Percentiles rank a stretch among this genome's conserved stretches.
These are phyloP conservation scores for Nematostella vectensis DNA, from an alignment of 92 coral and sea anemone genomes.

Conservation along the genomic window DNA sequence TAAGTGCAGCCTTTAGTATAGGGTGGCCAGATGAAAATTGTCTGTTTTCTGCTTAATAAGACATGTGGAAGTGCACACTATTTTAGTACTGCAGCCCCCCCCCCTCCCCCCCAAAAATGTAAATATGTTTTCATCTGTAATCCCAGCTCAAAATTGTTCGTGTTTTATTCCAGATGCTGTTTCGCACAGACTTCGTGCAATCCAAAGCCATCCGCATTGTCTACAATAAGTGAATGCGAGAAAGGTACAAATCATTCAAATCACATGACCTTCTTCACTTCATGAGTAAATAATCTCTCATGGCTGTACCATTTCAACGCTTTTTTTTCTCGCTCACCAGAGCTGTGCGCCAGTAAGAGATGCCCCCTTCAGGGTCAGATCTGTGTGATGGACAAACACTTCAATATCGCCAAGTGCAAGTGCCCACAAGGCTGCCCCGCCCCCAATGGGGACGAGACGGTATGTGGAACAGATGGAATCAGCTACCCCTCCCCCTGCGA, in stretches of 20 bases:
- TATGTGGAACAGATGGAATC: conserved; percentile 80
- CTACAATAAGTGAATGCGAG: conserved; percentile 21
- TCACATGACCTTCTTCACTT: too few species aligned
- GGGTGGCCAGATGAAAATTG: too few species aligned
- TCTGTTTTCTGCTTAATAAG: too few species aligned
- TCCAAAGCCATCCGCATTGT: conserved; percentile 34
- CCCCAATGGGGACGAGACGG: conserved; percentile 13
- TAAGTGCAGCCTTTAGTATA: too few species aligned
- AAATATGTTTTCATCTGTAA: too few species aligned
- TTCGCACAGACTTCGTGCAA: conserved; percentile 26
- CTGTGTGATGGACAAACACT: conserved; percentile 42
- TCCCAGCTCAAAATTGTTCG: too few species aligned
- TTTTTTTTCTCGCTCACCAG: too few species aligned
- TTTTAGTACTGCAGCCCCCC: too few species aligned
- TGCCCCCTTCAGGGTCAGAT: conserved; percentile 68
- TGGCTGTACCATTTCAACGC: too few species aligned
- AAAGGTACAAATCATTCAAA: conserved; percentile 61
- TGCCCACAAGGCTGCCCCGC: conserved; percentile 58
- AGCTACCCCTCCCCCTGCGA: conserved; percentile 63
- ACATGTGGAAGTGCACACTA: too few species aligned
- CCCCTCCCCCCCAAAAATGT: too few species aligned
- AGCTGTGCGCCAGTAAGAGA: conserved; percentile 40
- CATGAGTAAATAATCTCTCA: too few species aligned
- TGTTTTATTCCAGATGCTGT: conserved; percentile 45
- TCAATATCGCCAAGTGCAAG: conserved; percentile 49